Percentiles rank a stretch among this genome's conserved stretches.
Evolutionary conservation across 2,888 invertebrate genomes (phyloP).

Genomic region (Papilio demoleus): DNA sequence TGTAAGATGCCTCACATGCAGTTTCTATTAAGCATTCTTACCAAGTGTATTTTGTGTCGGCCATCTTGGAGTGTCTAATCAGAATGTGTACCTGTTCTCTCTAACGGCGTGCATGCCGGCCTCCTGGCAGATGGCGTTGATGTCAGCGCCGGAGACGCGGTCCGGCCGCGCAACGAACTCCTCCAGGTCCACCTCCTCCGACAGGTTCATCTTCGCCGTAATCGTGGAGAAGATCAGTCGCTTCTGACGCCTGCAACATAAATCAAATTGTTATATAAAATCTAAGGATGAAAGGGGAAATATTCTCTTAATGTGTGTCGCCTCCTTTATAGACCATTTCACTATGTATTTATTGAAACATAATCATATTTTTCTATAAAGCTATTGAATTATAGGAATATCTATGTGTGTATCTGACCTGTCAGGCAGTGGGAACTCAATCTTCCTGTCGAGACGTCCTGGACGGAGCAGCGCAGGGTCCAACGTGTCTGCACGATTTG

Average conservation of each 20-base stretch:
- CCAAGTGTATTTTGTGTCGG: no score
- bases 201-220: conserved; percentile 97
- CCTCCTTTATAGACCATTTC: no score
- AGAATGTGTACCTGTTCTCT: conserved; percentile 90
- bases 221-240: conserved; percentile 99
- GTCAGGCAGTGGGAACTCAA: conserved; percentile 99
- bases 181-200: conserved; percentile 99
- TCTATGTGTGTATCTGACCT: conserved; percentile 76
- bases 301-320: not conserved
- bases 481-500: conserved; percentile 98
- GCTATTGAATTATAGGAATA: no score
- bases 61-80: no score
- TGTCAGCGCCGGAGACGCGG: conserved; percentile 99
- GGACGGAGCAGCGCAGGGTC: conserved; percentile 98
- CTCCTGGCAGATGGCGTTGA: conserved; percentile 99
- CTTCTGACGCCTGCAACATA: conserved; percentile 88
- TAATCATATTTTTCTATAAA: no score
- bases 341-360: no score
- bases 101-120: conserved; percentile 99
- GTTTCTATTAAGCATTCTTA: no score
- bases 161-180: conserved; percentile 99
- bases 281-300: no score
- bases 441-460: conserved; percentile 98
- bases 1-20: no score
- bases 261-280: no score